Conservation (phyloP, 2,797 vertebrate genomes). For the Rhinichthys osculus region DNA sequence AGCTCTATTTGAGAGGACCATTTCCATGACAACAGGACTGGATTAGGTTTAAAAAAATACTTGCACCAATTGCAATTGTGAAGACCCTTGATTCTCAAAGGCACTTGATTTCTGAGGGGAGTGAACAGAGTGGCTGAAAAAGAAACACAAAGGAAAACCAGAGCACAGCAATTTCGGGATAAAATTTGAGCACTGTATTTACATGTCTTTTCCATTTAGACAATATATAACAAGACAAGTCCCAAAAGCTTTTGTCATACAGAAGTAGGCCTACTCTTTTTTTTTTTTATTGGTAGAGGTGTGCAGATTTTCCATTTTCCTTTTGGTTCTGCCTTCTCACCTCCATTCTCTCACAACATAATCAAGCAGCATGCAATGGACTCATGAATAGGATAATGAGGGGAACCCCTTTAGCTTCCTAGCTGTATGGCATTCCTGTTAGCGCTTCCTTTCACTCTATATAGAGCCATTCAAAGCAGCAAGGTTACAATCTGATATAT, state of each 20-base stretch:
- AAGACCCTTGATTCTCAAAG: slow-evolving; percentile 75
- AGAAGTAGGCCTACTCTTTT: background rate
- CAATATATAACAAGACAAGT: slow-evolving; percentile 11
- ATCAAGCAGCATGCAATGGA: slow-evolving; percentile 46
- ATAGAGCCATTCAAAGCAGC: slow-evolving; percentile 10
- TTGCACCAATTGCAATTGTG: slow-evolving; percentile 68
- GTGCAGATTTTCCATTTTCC: slow-evolving; percentile 34
- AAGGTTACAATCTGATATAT: slow-evolving; percentile 29
- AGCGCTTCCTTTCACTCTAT: slow-evolving; percentile 31
- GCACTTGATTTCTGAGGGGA: slow-evolving; percentile 64
- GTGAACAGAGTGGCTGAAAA: slow-evolving; percentile 51
- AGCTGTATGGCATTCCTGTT: slow-evolving; percentile 45
- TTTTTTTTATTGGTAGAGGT: slow-evolving; percentile 20
- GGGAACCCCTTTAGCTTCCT: slow-evolving; percentile 42
- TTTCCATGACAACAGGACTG: slow-evolving; percentile 82
- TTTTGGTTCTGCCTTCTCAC: slow-evolving; percentile 54
- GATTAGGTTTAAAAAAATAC: slow-evolving; percentile 74
- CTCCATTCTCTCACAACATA: slow-evolving; percentile 40
- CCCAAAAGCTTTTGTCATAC: background rate
- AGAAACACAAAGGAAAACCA: slow-evolving; percentile 44
- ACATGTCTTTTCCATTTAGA: slow-evolving; percentile 26
- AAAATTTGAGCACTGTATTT: slow-evolving; percentile 13
- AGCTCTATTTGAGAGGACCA: slow-evolving; percentile 69
- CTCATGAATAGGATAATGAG: slow-evolving; percentile 62
- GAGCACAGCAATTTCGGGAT: slow-evolving; percentile 54